phyloP scores from a whole-genome alignment of 2,888 invertebrate genomes.

The Diabrotica balteata region DNA sequence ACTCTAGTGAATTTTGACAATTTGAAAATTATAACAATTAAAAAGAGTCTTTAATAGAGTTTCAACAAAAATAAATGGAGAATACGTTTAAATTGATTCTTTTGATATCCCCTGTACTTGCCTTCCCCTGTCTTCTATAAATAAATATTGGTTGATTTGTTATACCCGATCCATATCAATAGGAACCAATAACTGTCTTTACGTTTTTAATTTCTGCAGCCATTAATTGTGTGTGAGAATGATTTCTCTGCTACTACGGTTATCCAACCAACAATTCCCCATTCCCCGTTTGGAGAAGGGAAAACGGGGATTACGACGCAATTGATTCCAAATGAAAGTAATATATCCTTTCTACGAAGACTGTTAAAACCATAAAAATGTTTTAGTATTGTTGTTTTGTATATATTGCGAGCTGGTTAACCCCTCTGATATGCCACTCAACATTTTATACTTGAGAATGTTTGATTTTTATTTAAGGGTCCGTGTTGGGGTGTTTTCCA shows the following conservation, averaged over 20 bases:
- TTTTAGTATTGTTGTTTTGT: slow-evolving; percentile 49
- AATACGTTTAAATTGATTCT: too few species aligned
- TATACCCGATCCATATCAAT: slow-evolving; percentile 37
- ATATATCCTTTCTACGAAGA: slow-evolving; percentile 58
- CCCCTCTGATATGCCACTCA: slow-evolving; percentile 32
- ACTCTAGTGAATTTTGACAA: too few species aligned
- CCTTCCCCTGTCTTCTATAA: slow-evolving; percentile 10
- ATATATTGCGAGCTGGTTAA: slow-evolving; percentile 28
- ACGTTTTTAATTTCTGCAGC: slow-evolving; percentile 61
- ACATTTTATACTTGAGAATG: slow-evolving; percentile 24
- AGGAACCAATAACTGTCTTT: slow-evolving; percentile 49
- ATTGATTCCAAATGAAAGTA: slow-evolving; percentile 61
- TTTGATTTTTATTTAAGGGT: neutral
- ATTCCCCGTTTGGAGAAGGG: slow-evolving; percentile 11
- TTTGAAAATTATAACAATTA: too few species aligned
- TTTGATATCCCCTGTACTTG: neutral
- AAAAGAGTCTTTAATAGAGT: too few species aligned
- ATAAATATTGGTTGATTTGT: slow-evolving; percentile 39
- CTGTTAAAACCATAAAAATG: slow-evolving; percentile 58
- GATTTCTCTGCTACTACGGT: slow-evolving; percentile 46
- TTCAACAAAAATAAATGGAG: too few species aligned
- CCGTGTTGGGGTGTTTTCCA: neutral
- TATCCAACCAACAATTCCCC: slow-evolving; percentile 29
- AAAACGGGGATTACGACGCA: slow-evolving; percentile 52
- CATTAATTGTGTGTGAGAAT: slow-evolving; percentile 58